Evolutionary conservation across 2,888 invertebrate species (phyloP).

Genomic region (Tineola bisselliella): DNA sequence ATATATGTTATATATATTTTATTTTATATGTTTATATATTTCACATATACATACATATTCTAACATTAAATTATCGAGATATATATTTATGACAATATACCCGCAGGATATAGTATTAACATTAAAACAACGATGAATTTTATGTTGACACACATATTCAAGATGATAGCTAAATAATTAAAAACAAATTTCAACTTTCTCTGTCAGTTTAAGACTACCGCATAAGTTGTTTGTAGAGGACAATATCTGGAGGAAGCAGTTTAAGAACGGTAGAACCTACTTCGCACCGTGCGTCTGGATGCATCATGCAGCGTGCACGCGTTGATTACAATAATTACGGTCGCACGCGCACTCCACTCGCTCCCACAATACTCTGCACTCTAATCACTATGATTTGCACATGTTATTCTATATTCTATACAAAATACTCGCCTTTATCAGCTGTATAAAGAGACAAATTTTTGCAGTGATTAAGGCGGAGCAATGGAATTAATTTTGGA

Average conservation of each 20-base stretch:
- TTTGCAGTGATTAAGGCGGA: neutral
- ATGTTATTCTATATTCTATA: conserved; percentile 59
- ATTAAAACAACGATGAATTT: no score
- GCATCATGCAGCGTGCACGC: conserved; percentile 22
- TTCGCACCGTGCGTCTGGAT: neutral
- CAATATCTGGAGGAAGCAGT: neutral
- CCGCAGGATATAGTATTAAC: no score
- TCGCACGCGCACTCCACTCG: conserved; percentile 40
- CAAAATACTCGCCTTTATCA: conserved; percentile 49
- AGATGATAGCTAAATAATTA: neutral
- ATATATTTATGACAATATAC: no score
- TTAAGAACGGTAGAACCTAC: neutral
- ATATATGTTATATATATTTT: no score
- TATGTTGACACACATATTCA: neutral
- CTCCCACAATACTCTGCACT: conserved; percentile 35
- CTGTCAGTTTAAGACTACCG: neutral
- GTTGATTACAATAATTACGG: conserved; percentile 62
- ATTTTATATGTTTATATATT: no score
- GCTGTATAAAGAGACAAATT: conserved; percentile 28
- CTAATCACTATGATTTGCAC: conserved; percentile 65
- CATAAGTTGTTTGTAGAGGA: neutral
- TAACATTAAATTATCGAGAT: no score
- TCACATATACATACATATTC: no score
- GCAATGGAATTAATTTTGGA: neutral
- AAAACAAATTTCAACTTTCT: conserved; percentile 1